Percentiles rank a stretch among this genome's conserved stretches.
These are phyloP conservation scores for Diaperis boleti DNA, from an alignment of 2,888 invertebrate genomes.

Conservation along the genomic window DNA sequence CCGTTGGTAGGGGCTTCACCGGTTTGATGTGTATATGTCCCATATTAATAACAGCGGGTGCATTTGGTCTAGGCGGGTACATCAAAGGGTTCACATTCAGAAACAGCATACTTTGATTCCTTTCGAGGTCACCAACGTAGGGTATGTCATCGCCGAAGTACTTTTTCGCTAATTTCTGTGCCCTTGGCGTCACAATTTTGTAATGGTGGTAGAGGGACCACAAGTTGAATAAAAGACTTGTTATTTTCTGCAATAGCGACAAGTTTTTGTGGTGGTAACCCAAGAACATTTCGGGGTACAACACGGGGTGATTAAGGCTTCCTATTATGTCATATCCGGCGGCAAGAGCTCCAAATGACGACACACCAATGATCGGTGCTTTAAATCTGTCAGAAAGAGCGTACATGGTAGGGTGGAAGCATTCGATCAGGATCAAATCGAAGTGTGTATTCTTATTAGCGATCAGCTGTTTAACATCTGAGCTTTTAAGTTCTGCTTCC, in stretches of 20 bases:
- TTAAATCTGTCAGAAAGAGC: conserved; percentile 36
- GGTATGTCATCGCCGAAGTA: conserved; percentile 59
- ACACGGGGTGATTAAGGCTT: conserved; percentile 42
- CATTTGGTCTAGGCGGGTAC: conserved; percentile 56
- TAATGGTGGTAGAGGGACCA: conserved; percentile 37
- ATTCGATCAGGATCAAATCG: conserved; percentile 41
- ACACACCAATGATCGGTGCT: conserved; percentile 40
- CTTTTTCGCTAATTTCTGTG: conserved; percentile 53
- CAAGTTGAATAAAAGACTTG: conserved; percentile 37
- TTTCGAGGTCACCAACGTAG: conserved; percentile 58
- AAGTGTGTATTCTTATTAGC: conserved; percentile 18
- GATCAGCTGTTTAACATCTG: conserved; percentile 25
- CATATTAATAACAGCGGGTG: conserved; percentile 58
- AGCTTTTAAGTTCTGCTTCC: conserved; percentile 39
- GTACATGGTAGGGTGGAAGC: conserved; percentile 40
- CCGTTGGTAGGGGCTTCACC: conserved; percentile 55
- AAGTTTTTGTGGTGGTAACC: conserved; percentile 8
- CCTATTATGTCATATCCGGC: conserved; percentile 37
- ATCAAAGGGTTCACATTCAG: conserved; percentile 59
- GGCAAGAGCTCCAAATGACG: conserved; percentile 30
- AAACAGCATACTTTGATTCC: conserved; percentile 58
- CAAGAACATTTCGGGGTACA: conserved; percentile 39
- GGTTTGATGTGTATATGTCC: conserved; percentile 56
- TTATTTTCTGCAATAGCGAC: conserved; percentile 33
- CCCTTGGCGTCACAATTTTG: conserved; percentile 49